Percentiles rank a stretch among this genome's conserved stretches.
Evolutionary conservation across 1,140 invertebrate species (phyloP).

Genomic region (Littorina saxatilis): DNA sequence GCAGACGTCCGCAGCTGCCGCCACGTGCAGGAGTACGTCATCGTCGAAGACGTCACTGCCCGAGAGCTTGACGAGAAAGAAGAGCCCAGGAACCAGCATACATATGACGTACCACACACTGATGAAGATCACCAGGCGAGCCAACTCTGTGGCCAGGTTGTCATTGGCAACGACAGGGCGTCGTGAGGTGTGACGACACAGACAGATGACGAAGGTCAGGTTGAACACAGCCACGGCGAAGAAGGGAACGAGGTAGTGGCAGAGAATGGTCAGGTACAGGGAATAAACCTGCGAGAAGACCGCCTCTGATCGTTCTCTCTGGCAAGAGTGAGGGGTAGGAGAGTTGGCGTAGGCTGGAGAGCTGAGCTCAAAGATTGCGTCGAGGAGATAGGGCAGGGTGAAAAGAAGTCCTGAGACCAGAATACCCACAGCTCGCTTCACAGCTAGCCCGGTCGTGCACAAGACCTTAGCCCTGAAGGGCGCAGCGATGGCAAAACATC

Average conservation of each 20-base stretch:
- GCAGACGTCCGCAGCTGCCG: slow-evolving; percentile 7
- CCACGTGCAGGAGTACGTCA: background rate
- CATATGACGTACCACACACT: slow-evolving; percentile 4
- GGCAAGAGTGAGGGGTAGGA: background rate
- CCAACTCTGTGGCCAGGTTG: background rate
- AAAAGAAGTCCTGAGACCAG: background rate
- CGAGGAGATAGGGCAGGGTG: slow-evolving; percentile 8
- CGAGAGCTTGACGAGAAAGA: slow-evolving; percentile 8
- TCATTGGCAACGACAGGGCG: background rate
- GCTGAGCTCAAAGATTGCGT: slow-evolving; percentile 4
- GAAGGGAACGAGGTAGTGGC: slow-evolving; percentile 23
- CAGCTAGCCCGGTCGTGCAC: background rate
- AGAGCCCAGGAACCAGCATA: slow-evolving; percentile 7
- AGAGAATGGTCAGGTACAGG: slow-evolving; percentile 9
- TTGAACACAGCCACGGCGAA: background rate
- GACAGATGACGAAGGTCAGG: background rate
- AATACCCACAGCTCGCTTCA: background rate
- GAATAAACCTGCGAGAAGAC: slow-evolving; percentile 13
- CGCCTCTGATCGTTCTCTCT: background rate
- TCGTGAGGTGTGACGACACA: background rate
- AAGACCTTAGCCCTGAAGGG: slow-evolving; percentile 6
- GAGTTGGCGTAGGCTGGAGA: no score
- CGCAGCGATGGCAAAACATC: background rate
- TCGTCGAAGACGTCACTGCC: slow-evolving; percentile 10
- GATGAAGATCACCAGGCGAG: background rate